Evolutionary conservation across 2,888 invertebrate species (phyloP).

Genomic region (Dexiosoma caninum): DNA sequence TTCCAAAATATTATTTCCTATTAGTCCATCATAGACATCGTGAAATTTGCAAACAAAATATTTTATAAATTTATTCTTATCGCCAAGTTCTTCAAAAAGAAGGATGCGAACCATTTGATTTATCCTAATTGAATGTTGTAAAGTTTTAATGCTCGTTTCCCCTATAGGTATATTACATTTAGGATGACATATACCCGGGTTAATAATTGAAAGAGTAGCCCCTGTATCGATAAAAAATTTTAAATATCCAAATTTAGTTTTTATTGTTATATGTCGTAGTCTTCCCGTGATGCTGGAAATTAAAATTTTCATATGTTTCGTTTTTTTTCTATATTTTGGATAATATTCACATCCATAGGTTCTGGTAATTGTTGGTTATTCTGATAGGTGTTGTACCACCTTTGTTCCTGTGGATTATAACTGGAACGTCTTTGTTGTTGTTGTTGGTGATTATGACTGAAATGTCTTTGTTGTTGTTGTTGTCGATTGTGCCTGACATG

Average conservation of each 20-base stretch:
- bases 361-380: slow-evolving; percentile 37
- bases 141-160: slow-evolving; percentile 3
- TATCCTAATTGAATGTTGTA: slow-evolving; percentile 18
- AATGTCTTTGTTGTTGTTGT: slow-evolving; percentile 63
- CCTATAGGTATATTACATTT: slow-evolving; percentile 11
- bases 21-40: slow-evolving; percentile 29
- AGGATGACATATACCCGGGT: slow-evolving; percentile 45
- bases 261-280: slow-evolving; percentile 51
- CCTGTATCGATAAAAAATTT: slow-evolving; percentile 56
- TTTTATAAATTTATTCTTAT: slow-evolving; percentile 12
- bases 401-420: neutral
- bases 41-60: slow-evolving; percentile 42
- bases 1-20: no score
- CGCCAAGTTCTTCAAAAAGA: slow-evolving; percentile 45
- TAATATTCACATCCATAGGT: slow-evolving; percentile 54
- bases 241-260: slow-evolving; percentile 25
- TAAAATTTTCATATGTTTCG: slow-evolving; percentile 14
- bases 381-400: neutral
- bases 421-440: slow-evolving; percentile 11
- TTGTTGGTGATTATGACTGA: slow-evolving; percentile 8
- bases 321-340: slow-evolving; percentile 1
- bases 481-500: neutral
- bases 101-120: slow-evolving; percentile 23
- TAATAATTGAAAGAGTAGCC: slow-evolving; percentile 48
- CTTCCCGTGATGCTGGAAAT: slow-evolving; percentile 30